Base-by-base conservation (phyloP, 2,113 vertebrate genomes). In the Spea multiplicata region DNA sequence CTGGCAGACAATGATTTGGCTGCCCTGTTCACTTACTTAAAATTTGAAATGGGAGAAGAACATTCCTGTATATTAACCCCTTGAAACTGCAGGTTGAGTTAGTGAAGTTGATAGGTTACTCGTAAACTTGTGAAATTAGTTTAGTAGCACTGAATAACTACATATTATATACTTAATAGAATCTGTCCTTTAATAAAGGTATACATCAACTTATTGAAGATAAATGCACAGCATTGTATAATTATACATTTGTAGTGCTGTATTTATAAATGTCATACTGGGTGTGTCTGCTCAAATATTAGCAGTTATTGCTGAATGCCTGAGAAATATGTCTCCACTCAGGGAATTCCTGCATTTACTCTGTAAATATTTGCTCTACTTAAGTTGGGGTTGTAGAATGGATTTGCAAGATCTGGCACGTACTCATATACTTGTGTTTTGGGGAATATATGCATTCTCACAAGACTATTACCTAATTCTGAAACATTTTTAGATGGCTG, bases 1-100 rank as follows among this genome's bases (percentile, higher is more conserved):
- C 44, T 78, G 76, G 8, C 14, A 72, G 69, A 78, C 76, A 78
- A 78, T 78, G 50, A 49, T 72, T 78, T 78, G 76, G 68, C 76
- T 66, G 48, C 48, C 59, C 57, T 44, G 61, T 4, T 72, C 49
- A 65, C 9, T 44, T 55, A 16, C 30, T 71, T 48, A 14, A 66
- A 47, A 65, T 71, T 49, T n/a, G n/a, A 71, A 16, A 57, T 4
- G 57, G 66, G 44, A 68, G 52, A 17, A 30, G n/a, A 48, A 55
- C 9, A 78, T 72, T 78, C 76, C 76, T 46, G 17, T 53, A 17
- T 13, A 16, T 78, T 78, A 78, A 78, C 76, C n/a, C 59, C 13
- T 65, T 55, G 48, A 14, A n/a, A 14, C 16, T 66, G 17, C 50
- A 52, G 30, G 30, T 52, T 52, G 6, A 52, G 9, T 6, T 52